Percentiles rank a stretch among this genome's conserved stretches.
Evolutionary conservation across 2,113 vertebrate genomes (phyloP).

Genomic region (Sminthopsis crassicaudata): DNA sequence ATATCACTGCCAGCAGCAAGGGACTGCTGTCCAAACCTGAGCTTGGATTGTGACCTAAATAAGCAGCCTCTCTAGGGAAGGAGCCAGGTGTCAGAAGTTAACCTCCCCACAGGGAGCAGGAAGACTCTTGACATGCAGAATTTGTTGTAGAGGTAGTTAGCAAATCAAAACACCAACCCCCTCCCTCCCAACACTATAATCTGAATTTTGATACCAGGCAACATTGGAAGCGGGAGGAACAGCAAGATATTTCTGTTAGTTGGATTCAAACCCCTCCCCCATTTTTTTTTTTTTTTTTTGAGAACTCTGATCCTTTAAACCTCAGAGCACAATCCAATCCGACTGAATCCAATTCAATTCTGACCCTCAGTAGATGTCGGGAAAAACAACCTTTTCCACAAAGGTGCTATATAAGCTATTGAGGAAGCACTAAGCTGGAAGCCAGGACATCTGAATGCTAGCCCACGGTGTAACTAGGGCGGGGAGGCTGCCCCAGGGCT

Average conservation of each 20-base stretch:
- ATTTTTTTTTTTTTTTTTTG: too few relatives aligned
- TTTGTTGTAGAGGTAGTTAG: background rate
- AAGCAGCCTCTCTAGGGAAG: background rate
- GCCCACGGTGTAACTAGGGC: background rate
- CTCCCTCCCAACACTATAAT: background rate
- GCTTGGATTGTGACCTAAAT: background rate
- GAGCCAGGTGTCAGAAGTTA: background rate
- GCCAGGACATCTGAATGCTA: background rate
- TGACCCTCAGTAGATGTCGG: background rate
- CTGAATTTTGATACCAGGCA: background rate
- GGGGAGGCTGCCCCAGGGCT: background rate
- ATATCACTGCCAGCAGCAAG: background rate
- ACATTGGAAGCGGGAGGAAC: background rate
- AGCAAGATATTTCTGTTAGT: background rate
- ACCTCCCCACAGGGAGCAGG: background rate
- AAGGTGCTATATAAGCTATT: background rate
- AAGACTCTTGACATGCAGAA: background rate
- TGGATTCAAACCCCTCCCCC: background rate
- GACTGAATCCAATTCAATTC: background rate
- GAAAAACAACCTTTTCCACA: background rate
- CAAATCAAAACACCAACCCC: background rate
- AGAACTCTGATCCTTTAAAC: background rate
- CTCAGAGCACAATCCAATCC: background rate
- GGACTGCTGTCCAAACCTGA: background rate
- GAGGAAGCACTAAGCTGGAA: background rate